Evolutionary conservation across 2,888 invertebrate genomes (phyloP), one percentile per base, ranked within the genome.

Genomic region (Ichneumoninae sp.): DNA sequence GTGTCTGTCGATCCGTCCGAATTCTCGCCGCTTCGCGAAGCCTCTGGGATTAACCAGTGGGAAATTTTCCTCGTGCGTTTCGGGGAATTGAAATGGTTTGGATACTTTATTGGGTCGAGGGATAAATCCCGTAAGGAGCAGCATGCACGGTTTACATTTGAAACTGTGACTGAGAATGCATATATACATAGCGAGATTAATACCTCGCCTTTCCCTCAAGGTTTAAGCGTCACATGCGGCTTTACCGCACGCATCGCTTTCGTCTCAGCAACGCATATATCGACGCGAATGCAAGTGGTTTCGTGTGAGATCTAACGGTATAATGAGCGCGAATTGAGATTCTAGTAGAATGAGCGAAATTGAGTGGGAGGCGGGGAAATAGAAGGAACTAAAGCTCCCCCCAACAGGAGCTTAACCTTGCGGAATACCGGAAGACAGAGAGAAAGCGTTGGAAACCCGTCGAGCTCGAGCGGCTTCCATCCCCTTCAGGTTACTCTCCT

Each of bases 401-500:
- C 16, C 3, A 47, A 16, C 44, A 3, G 1, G 66, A 66, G 47
- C 44, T 47, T 84, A 69, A 77, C 68, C 80, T 84, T 84, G 77
- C 36, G 75, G 36, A 80, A 74, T 76, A 69, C 72, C 62, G 54
- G 62, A 74, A 68, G 72, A 80, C 47, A 50, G 70, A 69, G 62
- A 79, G 65, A 76, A 71, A 80, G 52, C 71, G 74, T 68, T 60
- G 47, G 65, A 79, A 66, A 71, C 44, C 68, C 50, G 54, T 62
- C 36, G 72, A 84, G 50, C 74, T 78, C 47, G 80, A 54, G 76
- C 66, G 50, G 50, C 36, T 62, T 30, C 65, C 52, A 71, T 65
- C 80, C 69, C 47, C 66, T 82, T 62, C 69, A 65, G 74, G 57
- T 80, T 79, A 16, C n/a, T 62, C 33, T 83, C 30, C 44, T 66